Evolutionary conservation across 2,797 vertebrate genomes (phyloP), one percentile per base, ranked within the genome.

Genomic region (Sebastolobus alascanus): DNA sequence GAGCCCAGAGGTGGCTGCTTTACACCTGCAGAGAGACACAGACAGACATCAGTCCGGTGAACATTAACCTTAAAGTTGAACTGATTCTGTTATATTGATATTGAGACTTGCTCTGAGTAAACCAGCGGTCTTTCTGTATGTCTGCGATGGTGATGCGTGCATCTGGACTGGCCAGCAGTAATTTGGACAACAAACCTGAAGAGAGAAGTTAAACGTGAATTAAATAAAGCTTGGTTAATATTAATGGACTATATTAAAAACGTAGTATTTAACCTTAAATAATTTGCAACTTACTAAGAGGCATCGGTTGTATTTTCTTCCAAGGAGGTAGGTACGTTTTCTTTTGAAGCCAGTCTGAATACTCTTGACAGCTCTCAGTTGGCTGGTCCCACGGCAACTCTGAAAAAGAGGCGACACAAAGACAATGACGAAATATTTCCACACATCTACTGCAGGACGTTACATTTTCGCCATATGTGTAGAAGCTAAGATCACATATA

Each of bases 351-450:
- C 98, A 99, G 80, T 99, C 98, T 3, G 96, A 95, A 89, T 98
- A 99, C 35, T 99, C 98, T 86, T 98, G 98, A 91, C 98, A 99
- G 91, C 92, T 96, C 56, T 98, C 97, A 25, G 93, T 97, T 50
- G 98, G 98, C 87, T 99, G 97, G 92, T 99, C 98, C 98, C 98
- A 99, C 0, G 98, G 98, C 86, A 99, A 90, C 92, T 99, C 98
- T 99, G 90, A 77, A 69, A 38, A 76, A 82, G 9, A 68, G 79
- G 8, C 31, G 38, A 84, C 43, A 74, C 35, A 61, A 66, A 75
- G 11, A 75, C 1, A 10, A 10, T 4, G 5, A 56, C 2, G 20
- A 29, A 67, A 60, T 5, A 5, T 68, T 73, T 69, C 13, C 9
- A 58, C 18, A 54, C 9, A 61, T 18, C n/a, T 4, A 10, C 27